phyloP scores from a whole-genome alignment of 2,113 vertebrate genomes.

The Gnathonemus longibarbis region DNA sequence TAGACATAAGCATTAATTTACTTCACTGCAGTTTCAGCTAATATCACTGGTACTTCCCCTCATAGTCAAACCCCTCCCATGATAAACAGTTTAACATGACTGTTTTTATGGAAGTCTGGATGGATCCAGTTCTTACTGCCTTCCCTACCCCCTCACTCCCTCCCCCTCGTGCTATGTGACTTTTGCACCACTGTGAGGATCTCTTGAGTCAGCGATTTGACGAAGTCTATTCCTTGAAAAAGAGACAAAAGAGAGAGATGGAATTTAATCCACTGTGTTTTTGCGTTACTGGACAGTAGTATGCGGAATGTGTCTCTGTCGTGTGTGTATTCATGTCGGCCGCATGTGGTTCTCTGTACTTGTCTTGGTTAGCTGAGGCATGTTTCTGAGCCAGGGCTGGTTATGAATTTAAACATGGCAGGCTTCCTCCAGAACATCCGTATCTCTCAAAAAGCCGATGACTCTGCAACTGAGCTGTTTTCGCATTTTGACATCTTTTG shows the following conservation, averaged over 20 bases:
- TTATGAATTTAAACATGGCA: not conserved
- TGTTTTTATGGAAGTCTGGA: conserved; percentile 24
- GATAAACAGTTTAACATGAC: conserved; percentile 5
- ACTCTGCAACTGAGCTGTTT: not conserved
- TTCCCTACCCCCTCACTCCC: not conserved
- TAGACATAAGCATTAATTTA: not conserved
- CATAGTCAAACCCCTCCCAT: not conserved
- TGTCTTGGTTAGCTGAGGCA: not conserved
- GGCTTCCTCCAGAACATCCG: not conserved
- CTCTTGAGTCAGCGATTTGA: conserved; percentile 17
- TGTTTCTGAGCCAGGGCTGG: not conserved
- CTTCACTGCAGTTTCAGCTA: not conserved
- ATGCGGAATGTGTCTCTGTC: not conserved
- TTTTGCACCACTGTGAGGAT: conserved; percentile 15
- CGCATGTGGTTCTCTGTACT: not conserved
- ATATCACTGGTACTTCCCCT: not conserved
- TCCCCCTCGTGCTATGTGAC: conserved; percentile 1
- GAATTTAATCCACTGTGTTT: not conserved
- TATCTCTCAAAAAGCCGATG: not conserved
- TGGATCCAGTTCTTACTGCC: conserved; percentile 22
- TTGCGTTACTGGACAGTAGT: not conserved
- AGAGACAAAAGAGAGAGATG: not conserved
- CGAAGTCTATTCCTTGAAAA: not conserved
- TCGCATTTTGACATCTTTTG: not conserved
- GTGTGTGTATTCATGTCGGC: not conserved